These are phyloP conservation scores for Leptopterna dolabrata DNA, from an alignment of 2,888 invertebrate species.

Conservation along the genomic window DNA sequence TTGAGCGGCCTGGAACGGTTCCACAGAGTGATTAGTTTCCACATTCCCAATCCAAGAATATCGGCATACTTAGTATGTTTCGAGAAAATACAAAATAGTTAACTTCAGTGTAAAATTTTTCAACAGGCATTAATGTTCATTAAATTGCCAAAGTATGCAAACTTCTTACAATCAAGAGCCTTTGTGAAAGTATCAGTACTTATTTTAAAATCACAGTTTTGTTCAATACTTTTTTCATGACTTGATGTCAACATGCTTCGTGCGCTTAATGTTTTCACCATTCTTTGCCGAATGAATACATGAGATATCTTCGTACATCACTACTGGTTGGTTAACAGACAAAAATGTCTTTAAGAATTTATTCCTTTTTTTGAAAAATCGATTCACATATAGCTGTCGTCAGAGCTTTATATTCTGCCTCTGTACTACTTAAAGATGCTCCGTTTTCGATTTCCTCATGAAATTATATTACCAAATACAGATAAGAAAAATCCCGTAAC, in stretches of 20 bases:
- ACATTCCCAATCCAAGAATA: no score
- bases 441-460: constrained; percentile 36
- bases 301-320: constrained; percentile 54
- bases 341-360: no score
- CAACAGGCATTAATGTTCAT: no score
- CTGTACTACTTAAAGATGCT: constrained; percentile 29
- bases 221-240: constrained; percentile 39
- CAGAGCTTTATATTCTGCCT: background rate
- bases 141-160: no score
- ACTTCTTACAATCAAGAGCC: no score
- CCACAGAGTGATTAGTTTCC: no score
- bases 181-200: constrained; percentile 31
- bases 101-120: no score
- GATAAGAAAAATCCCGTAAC: constrained; percentile 45
- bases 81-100: no score
- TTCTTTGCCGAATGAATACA: constrained; percentile 32
- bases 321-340: no score
- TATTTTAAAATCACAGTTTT: background rate
- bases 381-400: no score
- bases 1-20: no score
- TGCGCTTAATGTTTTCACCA: background rate
- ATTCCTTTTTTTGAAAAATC: background rate
- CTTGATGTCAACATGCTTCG: constrained; percentile 56
- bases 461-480: constrained; percentile 29
- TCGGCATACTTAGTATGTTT: no score